Conservation (phyloP, 2,797 vertebrate genomes). For the Amblyraja radiata region DNA sequence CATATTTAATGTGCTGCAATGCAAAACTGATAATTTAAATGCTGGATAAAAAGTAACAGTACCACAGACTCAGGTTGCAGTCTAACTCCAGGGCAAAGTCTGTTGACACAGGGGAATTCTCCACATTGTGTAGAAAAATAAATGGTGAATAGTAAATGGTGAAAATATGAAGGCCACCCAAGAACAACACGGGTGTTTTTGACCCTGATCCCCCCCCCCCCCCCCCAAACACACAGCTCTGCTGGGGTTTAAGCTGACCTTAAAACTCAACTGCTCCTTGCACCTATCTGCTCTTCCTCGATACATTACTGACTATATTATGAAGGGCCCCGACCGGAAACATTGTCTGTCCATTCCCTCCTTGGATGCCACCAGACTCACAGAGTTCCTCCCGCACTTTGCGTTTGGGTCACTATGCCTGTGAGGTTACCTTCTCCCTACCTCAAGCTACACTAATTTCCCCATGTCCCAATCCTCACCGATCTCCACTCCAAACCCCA, state of each 20-base stretch:
- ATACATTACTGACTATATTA: neutral
- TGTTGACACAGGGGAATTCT: neutral
- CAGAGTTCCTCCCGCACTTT: too few relatives aligned
- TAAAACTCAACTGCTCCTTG: neutral
- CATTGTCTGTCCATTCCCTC: too few relatives aligned
- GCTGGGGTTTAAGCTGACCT: neutral
- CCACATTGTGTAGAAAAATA: neutral
- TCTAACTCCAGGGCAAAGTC: neutral
- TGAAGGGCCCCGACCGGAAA: too few relatives aligned
- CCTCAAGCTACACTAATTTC: neutral
- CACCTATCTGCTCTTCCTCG: too few relatives aligned
- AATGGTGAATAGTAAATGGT: neutral
- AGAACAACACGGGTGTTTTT: neutral
- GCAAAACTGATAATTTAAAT: neutral
- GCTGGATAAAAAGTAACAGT: neutral
- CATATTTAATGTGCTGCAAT: neutral
- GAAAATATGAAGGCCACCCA: neutral
- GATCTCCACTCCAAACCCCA: neutral
- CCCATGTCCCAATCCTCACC: neutral
- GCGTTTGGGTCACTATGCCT: neutral
- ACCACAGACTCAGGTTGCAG: too few relatives aligned
- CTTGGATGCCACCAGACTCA: too few relatives aligned
- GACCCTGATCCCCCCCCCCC: neutral
- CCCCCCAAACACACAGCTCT: neutral
- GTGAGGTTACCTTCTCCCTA: neutral